Percentiles rank a stretch among this genome's conserved stretches.
Conservation (phyloP, 2,888 invertebrate genomes). For the Drosophila koepferae region DNA sequence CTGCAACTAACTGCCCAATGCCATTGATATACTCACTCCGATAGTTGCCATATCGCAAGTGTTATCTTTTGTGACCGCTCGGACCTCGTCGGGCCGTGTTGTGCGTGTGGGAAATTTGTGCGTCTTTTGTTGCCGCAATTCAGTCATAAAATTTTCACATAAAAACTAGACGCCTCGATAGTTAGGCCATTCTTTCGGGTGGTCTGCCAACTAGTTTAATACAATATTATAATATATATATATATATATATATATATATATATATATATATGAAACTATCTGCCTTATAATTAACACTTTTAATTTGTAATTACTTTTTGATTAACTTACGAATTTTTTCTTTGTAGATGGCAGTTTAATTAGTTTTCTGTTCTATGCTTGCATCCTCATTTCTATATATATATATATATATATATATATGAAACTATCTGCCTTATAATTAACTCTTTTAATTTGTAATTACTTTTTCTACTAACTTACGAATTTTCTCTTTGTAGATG, state of each 20-base stretch:
- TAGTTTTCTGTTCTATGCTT: neutral
- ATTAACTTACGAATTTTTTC: neutral
- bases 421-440: neutral
- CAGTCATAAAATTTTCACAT: conserved; percentile 63
- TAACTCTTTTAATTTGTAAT: neutral
- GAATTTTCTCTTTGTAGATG: neutral
- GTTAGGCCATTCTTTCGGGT: conserved; percentile 42
- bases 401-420: neutral
- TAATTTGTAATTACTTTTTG: neutral
- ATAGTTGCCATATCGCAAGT: conserved; percentile 53
- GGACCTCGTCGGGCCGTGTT: neutral
- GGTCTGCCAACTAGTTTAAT: conserved; percentile 30
- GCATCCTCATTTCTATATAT: too few relatives aligned
- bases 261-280: neutral
- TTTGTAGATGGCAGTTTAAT: neutral
- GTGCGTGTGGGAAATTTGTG: conserved; percentile 57
- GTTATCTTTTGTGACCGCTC: conserved; percentile 34
- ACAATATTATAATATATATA: neutral
- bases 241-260: too few relatives aligned
- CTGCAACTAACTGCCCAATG: neutral
- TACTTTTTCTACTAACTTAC: neutral
- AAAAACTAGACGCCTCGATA: conserved; percentile 37
- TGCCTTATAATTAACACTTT: too few relatives aligned
- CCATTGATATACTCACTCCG: conserved; percentile 63
- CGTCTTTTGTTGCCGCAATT: conserved; percentile 58